phyloP scores from a whole-genome alignment of 2,113 vertebrate species.

The Sitta europaea region DNA sequence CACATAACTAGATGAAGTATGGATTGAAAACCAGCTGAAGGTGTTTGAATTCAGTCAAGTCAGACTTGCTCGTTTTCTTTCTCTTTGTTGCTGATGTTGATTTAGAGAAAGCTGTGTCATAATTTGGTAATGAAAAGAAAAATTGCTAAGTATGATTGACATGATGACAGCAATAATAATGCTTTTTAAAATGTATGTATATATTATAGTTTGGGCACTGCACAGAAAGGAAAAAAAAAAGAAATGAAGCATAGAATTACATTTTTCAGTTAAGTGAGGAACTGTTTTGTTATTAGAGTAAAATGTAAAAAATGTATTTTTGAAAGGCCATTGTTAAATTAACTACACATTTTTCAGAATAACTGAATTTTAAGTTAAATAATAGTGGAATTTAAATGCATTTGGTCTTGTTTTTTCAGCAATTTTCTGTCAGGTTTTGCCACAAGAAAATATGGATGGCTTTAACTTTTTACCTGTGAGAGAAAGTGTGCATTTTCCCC shows the following conservation, averaged over 20 bases:
- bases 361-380: background rate
- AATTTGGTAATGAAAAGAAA: background rate
- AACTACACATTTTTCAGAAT: slow-evolving; percentile 6
- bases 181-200: background rate
- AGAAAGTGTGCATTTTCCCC: background rate
- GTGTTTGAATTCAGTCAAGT: background rate
- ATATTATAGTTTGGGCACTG: background rate
- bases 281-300: background rate
- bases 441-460: background rate
- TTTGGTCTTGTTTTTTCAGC: background rate
- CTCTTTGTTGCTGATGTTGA: background rate
- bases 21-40: background rate
- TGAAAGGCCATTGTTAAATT: background rate
- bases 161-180: background rate
- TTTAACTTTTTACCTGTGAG: background rate
- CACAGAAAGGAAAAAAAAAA: background rate
- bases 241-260: background rate
- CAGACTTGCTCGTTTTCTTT: background rate
- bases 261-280: background rate
- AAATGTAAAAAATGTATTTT: background rate
- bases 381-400: background rate
- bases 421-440: background rate
- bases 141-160: background rate
- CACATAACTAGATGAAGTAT: background rate
- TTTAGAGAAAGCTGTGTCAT: background rate